A percentile compares a stretch with the other conserved stretches of the same genome.
Conservation (phyloP, 2,113 vertebrate genomes). For the Rhizomys pruinosus region DNA sequence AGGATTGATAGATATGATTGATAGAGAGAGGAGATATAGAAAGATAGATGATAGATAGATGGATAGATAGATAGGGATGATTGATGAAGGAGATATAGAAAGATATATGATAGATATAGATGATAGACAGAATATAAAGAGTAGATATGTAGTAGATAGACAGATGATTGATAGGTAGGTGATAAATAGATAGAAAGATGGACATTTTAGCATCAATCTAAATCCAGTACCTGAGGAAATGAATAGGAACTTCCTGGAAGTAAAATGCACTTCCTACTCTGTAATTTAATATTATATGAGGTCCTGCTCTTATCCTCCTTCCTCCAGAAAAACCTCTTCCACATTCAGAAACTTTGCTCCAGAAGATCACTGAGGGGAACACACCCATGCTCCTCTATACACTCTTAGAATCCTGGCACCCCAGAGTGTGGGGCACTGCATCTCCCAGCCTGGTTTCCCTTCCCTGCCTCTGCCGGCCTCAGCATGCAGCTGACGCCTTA, state of each 20-base stretch:
- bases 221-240: background rate
- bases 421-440: background rate
- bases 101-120: background rate
- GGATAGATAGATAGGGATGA: background rate
- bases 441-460: fast-evolving
- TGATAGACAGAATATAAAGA: no score
- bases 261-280: background rate
- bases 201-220: background rate
- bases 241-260: background rate
- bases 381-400: background rate
- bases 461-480: fast-evolving
- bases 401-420: background rate
- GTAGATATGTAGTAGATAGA: background rate
- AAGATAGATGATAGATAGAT: background rate
- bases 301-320: background rate
- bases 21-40: background rate
- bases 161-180: background rate
- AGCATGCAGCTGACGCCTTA: background rate
- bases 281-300: background rate
- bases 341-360: background rate
- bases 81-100: background rate
- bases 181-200: background rate
- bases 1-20: background rate
- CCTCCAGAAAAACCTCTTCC: background rate
- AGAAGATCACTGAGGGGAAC: background rate